Conservation (phyloP, 2,797 vertebrate genomes). For the Cheirogaleus major region DNA sequence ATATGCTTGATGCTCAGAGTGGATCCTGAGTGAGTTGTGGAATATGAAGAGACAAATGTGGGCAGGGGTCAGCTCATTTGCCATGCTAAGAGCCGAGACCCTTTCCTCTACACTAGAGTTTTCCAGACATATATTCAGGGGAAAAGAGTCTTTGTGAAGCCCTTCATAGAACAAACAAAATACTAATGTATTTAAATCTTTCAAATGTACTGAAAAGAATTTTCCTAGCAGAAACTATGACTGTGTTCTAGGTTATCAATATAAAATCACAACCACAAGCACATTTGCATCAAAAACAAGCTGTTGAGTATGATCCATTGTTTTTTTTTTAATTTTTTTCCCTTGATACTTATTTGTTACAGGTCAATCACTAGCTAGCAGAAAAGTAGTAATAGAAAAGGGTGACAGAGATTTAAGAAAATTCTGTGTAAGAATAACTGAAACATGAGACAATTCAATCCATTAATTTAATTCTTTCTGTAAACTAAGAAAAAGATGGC, state of each 20-base stretch:
- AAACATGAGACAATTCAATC: background rate
- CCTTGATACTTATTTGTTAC: conserved; percentile 22
- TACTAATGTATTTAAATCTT: conserved; percentile 61
- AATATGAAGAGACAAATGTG: conserved; percentile 8
- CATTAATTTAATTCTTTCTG: conserved; percentile 17
- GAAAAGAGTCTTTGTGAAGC: conserved; percentile 27
- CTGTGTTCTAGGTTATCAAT: conserved; percentile 68
- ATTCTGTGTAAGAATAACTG: background rate
- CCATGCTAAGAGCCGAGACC: background rate
- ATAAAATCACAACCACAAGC: conserved; percentile 70
- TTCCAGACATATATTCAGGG: conserved; percentile 57
- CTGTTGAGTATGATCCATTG: conserved; percentile 38
- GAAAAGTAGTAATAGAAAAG: background rate
- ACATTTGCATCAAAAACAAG: conserved; percentile 57
- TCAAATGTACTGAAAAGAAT: conserved; percentile 66
- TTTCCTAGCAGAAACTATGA: conserved; percentile 77
- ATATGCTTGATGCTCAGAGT: background rate
- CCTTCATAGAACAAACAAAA: conserved; percentile 63
- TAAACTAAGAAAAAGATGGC: conserved; percentile 24
- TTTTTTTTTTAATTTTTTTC: conserved; percentile 17
- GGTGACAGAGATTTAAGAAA: background rate
- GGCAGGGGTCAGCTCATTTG: background rate
- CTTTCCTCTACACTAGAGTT: conserved; percentile 17
- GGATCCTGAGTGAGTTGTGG: background rate
- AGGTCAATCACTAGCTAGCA: background rate